phyloP scores from a whole-genome alignment of 2,888 invertebrate genomes.

The Cybosia mesomella region DNA sequence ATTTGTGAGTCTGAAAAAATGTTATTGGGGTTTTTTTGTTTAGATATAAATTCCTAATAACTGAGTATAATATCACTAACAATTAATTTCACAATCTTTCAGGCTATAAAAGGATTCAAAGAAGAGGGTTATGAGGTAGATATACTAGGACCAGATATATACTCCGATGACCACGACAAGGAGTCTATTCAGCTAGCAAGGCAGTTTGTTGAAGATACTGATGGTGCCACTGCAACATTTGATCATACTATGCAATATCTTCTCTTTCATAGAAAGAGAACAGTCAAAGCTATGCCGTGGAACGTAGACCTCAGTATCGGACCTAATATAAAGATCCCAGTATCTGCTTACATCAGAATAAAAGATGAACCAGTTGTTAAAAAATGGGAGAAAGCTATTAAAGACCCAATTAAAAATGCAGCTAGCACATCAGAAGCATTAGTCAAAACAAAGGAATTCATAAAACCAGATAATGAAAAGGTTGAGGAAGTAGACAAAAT shows the following conservation, averaged over 20 bases:
- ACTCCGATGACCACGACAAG: constrained; percentile 69
- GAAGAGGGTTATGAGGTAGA: constrained; percentile 87
- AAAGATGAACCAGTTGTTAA: constrained; percentile 80
- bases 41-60: neutral
- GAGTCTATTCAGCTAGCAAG: constrained; percentile 66
- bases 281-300: constrained; percentile 87
- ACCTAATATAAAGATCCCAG: constrained; percentile 87
- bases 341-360: constrained; percentile 85
- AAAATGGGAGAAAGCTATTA: constrained; percentile 71
- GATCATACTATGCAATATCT: constrained; percentile 88
- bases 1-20: too few species aligned
- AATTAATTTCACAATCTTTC: constrained; percentile 29
- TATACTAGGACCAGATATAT: constrained; percentile 87
- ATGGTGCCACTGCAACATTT: constrained; percentile 84
- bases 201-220: constrained; percentile 75
- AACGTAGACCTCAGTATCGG: constrained; percentile 88
- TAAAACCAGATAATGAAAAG: constrained; percentile 81
- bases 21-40: neutral
- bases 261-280: constrained; percentile 84
- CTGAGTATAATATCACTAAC: neutral
- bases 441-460: constrained; percentile 63
- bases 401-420: constrained; percentile 73
- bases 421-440: constrained; percentile 76
- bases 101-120: constrained; percentile 85
- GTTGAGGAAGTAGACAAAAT: constrained; percentile 84